Percentiles rank a stretch among this genome's conserved stretches.
These are phyloP conservation scores for Sinodicranocentrus sp. DNA, from an alignment of 2,888 invertebrate species.

Conservation along the genomic window DNA sequence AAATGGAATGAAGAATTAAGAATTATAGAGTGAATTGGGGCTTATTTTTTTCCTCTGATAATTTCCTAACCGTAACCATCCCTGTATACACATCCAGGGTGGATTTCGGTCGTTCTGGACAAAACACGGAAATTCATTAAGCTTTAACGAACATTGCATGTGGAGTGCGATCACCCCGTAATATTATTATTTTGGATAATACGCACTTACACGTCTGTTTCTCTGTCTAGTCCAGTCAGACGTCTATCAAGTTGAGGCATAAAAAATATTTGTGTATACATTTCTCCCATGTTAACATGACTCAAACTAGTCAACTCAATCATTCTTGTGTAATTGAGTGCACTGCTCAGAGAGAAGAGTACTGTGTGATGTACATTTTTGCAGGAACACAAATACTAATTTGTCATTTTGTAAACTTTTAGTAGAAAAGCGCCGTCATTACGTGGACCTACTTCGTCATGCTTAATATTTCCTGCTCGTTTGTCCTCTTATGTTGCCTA, in stretches of 20 bases:
- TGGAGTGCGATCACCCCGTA: conserved; percentile 67
- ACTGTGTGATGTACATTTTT: too few relatives aligned
- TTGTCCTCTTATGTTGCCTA: not conserved
- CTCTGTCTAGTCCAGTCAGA: too few relatives aligned
- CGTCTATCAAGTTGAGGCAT: too few relatives aligned
- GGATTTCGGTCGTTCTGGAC: conserved; percentile 1
- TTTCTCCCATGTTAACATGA: too few relatives aligned
- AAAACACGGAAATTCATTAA: conserved; percentile 74
- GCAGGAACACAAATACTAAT: not conserved
- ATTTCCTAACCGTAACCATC: too few relatives aligned
- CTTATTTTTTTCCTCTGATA: too few relatives aligned
- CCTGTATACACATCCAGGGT: too few relatives aligned
- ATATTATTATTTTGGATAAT: conserved; percentile 14
- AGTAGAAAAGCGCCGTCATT: not conserved
- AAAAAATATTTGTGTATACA: too few relatives aligned
- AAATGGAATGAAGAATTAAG: not conserved
- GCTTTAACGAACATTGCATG: conserved; percentile 74
- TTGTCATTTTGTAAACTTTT: conserved; percentile 14
- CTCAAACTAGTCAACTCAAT: too few relatives aligned
- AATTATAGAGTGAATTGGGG: not conserved
- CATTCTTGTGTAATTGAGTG: too few relatives aligned
- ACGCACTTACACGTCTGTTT: not conserved
- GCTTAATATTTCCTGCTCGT: conserved; percentile 6
- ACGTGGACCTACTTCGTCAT: not conserved
- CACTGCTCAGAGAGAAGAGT: too few relatives aligned